Evolutionary conservation across 2,888 invertebrate genomes (phyloP), one percentile per base, ranked within the genome.

Genomic region (Scelioninae gen. 2): DNA sequence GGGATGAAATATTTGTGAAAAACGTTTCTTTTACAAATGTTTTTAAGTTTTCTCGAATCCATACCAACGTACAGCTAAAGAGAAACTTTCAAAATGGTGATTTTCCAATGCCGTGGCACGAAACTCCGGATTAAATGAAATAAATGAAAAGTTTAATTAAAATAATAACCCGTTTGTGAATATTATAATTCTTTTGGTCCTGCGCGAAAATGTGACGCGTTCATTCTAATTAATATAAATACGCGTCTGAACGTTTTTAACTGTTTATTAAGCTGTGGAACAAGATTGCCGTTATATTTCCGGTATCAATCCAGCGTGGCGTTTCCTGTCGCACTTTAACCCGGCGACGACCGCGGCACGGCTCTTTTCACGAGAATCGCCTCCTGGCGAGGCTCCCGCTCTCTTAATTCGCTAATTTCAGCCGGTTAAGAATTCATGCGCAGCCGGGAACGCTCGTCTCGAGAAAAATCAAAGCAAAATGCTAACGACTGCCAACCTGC

Each of bases 321-420:
- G 64, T 73, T 73, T 73, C 73, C 68, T 69, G 73, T 73, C 71
- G 72, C 69, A 77, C 72, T 76, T 60, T 63, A 72, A 71, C 64
- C 70, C 53, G 50, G 53, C 39, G 65, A 46, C 55, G 48, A 35
- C 65, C 55, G 28, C 31, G 57, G 25, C 33, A 48, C 61, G 16
- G 45, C 50, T 63, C 52, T 70, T 68, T 72, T 53, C 67, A 31
- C 55, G 46, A 37, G 58, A 64, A 55, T 61, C 64, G 52, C 52
- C 60, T 67, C 28, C 69, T 65, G 65, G 68, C 64, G 69, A 61
- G 53, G 31, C 64, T 45, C 11, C 4, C 80, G 75, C 78, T 80
- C 82, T 83, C 84, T 84, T 84, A 85, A 85, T 85, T 84, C 83
- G 83, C 81, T 85, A 84, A 85, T 85, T 85, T 84, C 80, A 78